Conservation (phyloP, 1,140 invertebrate genomes). For the Drosophila suzukii region DNA sequence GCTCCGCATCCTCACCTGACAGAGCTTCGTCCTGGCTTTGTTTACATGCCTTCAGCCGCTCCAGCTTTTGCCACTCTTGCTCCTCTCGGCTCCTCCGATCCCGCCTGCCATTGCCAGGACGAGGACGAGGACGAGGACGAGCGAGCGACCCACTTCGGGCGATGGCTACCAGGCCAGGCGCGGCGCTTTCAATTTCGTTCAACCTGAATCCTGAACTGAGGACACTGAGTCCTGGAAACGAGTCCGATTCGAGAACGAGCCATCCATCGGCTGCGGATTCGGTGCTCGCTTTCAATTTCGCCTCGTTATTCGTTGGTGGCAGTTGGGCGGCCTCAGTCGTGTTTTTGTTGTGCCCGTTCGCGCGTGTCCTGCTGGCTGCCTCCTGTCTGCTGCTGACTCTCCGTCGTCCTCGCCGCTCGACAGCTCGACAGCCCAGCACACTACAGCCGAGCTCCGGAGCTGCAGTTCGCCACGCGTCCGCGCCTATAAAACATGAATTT, state of each 20-base stretch:
- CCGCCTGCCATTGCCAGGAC: conserved; percentile 46
- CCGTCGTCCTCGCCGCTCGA: conserved; percentile 33
- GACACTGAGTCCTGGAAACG: conserved; percentile 15
- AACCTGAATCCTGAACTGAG: conserved; percentile 46
- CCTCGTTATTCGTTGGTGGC: conserved; percentile 73
- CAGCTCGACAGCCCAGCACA: conserved; percentile 33
- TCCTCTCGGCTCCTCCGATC: conserved; percentile 6
- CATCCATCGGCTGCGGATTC: conserved; percentile 14
- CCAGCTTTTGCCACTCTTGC: conserved; percentile 31
- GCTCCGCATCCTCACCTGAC: conserved; percentile 25
- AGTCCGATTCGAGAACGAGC: conserved; percentile 37
- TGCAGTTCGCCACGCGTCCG: conserved; percentile 63
- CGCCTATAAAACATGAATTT: conserved; percentile 53
- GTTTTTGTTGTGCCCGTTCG: conserved; percentile 77
- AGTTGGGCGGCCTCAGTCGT: conserved; percentile 80
- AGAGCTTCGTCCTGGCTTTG: conserved; percentile 40
- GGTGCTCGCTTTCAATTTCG: conserved; percentile 74
- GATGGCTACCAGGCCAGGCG: conserved; percentile 11
- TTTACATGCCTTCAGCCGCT: conserved; percentile 46
- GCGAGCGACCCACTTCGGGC: conserved; percentile 65
- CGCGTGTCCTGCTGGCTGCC: conserved; percentile 69
- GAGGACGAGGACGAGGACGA: conserved; percentile 14
- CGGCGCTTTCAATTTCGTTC: conserved; percentile 76
- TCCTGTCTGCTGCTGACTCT: conserved; percentile 17
- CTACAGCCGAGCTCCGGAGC: conserved; percentile 49